Base-by-base conservation (phyloP, 2,888 invertebrate species). In the Callyntrura guangdongensis region DNA sequence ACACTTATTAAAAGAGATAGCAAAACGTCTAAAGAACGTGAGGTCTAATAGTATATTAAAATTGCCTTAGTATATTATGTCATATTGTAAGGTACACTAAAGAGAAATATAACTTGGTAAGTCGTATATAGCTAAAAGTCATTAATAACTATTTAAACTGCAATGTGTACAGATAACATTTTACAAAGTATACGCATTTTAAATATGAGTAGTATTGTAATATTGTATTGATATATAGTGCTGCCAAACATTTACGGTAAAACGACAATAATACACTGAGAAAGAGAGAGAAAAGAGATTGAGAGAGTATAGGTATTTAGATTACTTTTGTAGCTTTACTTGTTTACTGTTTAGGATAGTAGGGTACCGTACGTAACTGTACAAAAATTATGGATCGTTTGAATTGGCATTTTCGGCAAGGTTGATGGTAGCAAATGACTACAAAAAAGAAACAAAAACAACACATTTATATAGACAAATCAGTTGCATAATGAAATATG, bases 391-490 rank as follows among this genome's bases (percentile, higher is more conserved):
- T 49, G 86, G 79, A 81, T 90, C 90, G 77, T 90, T 90, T 86
- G 90, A 69, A 82, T 90, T 90, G 72, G 90, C 86, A 86, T 90
- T 90, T 90, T 90, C 90, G 90, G 90, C 90, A 86, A 86, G 86
- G 90, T 90, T 90, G 90, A 53, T 90, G 90, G 90, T 90, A 90
- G 90, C 86, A 90, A 86, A 90, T 79, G 64, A 90, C 90, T 90
- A 90, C 90, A 90, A 90, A 90, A 90, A 86, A 90, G 67, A 84
- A 61, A 90, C 69, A 89, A 49, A 83, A 59, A 83, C 84, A 77
- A 77, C 61, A 89, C 84, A 89, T 84, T 89, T 49, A 89, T 82
- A 86, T 49, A 84, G 77, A 79, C 64, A 84, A 47, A 53, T 69
- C 67, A 79, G 77, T 84, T 84, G 83, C 27, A 69, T 79, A 49